Percentiles rank a stretch among this genome's conserved stretches.
Evolutionary conservation across 2,888 invertebrate genomes (phyloP).

Genomic region (Cantharis flavilabris): DNA sequence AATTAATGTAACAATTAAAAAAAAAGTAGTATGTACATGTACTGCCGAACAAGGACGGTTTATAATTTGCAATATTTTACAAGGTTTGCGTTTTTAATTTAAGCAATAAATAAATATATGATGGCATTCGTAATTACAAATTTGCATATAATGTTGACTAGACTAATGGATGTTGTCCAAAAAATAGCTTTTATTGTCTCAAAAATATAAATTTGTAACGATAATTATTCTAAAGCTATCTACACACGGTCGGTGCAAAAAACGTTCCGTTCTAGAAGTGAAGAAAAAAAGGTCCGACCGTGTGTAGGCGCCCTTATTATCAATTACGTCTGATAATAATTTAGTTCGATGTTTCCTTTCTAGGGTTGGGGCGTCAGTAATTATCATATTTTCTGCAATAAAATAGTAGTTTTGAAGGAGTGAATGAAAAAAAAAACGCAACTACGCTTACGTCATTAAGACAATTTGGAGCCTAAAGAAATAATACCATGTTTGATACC

Average conservation of each 20-base stretch:
- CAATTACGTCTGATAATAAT: background rate
- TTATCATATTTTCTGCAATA: background rate
- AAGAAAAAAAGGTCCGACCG: no score
- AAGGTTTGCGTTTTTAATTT: background rate
- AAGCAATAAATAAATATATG: background rate
- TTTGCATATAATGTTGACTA: background rate
- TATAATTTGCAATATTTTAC: background rate
- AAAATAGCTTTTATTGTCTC: background rate
- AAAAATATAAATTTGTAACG: background rate
- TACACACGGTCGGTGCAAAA: no score
- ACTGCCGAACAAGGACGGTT: background rate
- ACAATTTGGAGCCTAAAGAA: background rate
- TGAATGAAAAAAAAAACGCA: background rate
- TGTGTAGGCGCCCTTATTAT: background rate
- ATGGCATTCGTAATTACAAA: background rate
- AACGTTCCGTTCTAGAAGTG: no score
- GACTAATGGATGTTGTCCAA: background rate
- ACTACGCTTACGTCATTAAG: background rate
- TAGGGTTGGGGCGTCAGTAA: background rate
- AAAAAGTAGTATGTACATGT: background rate
- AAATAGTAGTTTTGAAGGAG: background rate
- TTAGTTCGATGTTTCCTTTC: background rate
- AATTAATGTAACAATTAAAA: background rate
- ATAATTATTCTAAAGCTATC: background rate
- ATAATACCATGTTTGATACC: background rate